Evolutionary conservation across 1,140 invertebrate genomes (phyloP), one percentile per base, ranked within the genome.

Genomic region (Planococcus citri): DNA sequence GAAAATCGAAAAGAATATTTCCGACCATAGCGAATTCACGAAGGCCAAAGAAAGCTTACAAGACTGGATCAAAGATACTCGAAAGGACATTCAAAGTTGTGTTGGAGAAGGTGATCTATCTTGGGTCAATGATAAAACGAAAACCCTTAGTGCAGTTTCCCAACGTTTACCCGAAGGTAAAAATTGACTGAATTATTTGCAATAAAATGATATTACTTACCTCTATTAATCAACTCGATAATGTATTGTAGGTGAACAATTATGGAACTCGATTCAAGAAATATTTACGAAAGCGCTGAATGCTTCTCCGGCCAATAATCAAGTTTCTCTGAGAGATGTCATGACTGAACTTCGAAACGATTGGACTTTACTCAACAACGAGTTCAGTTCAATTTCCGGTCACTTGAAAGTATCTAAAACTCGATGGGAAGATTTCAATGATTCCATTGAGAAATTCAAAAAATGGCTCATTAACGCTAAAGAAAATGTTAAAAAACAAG

Each of bases 21-120:
- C 88, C 0, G 91, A 94, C 77, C 90, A 94, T 71, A 93, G 90
- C 0, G 91, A 94, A 76, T 95, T 94, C 77, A 79, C 91, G 0
- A 90, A 90, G 74, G 89, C 89, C 3, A 92, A 91, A 75, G 84
- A 88, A 72, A 88, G 92, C 74, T 81, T 93, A 73, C 86, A 91
- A 71, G 82, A 84, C 33, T 95, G 92, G 92, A 79, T 94, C 21
- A 82, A 86, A 60, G 84, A 86, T 51, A 87, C 88, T 20, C 86
- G 90, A 73, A 85, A 86, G 20, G 87, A 87, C 2, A 83, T 95
- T 4, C 86, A 91, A 75, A 88, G 91, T 73, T 94, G 91, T 72
- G 82, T 86, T 73, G 89, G 89, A 27, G 85, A 88, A 70, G 92
- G 92, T 14, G 87, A 93, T 77, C 83, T 88, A 73, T 81, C 82